Percentiles rank a stretch among this genome's conserved stretches.
These are phyloP conservation scores for Conopomorpha cramerella DNA, from an alignment of 1,140 invertebrate species.

Conservation along the genomic window DNA sequence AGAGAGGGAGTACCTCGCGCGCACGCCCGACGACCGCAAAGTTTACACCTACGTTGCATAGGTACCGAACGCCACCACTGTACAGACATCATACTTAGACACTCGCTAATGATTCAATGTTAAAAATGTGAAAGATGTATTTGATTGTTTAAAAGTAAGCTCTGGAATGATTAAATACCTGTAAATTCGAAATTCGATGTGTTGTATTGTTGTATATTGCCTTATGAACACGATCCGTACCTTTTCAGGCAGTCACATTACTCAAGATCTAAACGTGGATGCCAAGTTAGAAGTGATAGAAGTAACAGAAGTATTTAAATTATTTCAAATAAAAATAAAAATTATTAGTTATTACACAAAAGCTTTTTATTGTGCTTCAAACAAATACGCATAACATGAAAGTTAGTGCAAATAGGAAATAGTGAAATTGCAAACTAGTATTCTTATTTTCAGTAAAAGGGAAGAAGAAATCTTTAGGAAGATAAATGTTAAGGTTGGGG, in stretches of 20 bases:
- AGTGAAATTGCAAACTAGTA: too few relatives aligned
- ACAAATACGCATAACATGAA: too few relatives aligned
- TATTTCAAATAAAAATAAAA: conserved; percentile 50
- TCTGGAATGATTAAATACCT: too few relatives aligned
- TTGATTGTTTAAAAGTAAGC: too few relatives aligned
- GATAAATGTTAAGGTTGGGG: conserved; percentile 23
- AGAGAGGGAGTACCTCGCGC: conserved; percentile 96
- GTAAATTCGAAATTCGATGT: too few relatives aligned
- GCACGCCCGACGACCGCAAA: conserved; percentile 95
- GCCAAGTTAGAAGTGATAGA: conserved; percentile 50
- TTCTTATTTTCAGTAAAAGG: conserved; percentile 19
- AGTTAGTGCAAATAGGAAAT: too few relatives aligned
- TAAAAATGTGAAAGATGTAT: too few relatives aligned
- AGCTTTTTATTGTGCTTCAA: conserved; percentile 25
- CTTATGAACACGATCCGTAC: too few relatives aligned
- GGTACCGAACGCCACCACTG: too few relatives aligned
- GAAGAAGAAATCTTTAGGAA: conserved; percentile 36
- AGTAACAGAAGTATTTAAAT: conserved; percentile 54
- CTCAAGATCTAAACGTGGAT: conserved; percentile 29
- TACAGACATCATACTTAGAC: too few relatives aligned
- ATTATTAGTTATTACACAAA: conserved; percentile 25
- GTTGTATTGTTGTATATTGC: too few relatives aligned
- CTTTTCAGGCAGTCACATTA: conserved; percentile 39
- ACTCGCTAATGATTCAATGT: too few relatives aligned
- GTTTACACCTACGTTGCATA: conserved; percentile 92